These are phyloP conservation scores for Onthophagus sagittarius DNA, from an alignment of 2,888 invertebrate species.

Conservation along the genomic window DNA sequence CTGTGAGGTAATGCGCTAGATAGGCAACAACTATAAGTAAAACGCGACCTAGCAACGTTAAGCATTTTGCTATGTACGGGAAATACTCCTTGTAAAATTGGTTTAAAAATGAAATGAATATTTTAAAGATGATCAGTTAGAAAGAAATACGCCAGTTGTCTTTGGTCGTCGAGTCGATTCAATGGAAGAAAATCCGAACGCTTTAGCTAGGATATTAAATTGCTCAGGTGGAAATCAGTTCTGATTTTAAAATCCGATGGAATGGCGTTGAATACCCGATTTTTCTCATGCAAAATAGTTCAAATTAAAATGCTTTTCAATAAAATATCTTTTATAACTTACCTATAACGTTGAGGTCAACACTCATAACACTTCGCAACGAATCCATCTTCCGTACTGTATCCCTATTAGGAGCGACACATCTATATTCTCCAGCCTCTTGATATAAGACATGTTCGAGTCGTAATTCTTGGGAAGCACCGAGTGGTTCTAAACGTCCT, in stretches of 20 bases:
- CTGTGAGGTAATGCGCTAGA: neutral
- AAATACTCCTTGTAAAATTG: conserved; percentile 17
- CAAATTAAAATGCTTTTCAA: conserved; percentile 1
- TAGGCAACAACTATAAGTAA: neutral
- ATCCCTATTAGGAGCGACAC: conserved; percentile 59
- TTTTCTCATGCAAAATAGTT: neutral
- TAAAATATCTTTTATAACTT: conserved; percentile 36
- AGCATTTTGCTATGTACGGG: conserved; percentile 17
- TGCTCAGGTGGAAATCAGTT: conserved; percentile 1
- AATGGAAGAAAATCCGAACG: neutral
- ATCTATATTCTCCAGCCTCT: conserved; percentile 73
- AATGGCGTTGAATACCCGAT: neutral
- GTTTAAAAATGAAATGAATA: conserved; percentile 19
- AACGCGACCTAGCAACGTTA: conserved; percentile 2
- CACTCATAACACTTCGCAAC: conserved; percentile 49
- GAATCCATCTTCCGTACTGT: conserved; percentile 54
- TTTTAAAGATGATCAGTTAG: conserved; percentile 16
- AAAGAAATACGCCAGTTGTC: conserved; percentile 13
- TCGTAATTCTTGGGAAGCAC: conserved; percentile 59
- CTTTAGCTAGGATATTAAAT: conserved; percentile 4
- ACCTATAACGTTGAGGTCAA: conserved; percentile 56
- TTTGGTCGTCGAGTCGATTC: neutral
- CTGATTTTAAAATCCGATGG: neutral
- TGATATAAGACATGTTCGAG: conserved; percentile 71
- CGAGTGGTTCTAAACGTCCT: conserved; percentile 54